Evolutionary conservation across 2,113 vertebrate genomes (phyloP), one percentile per base, ranked within the genome.

Genomic region (Ia io): DNA sequence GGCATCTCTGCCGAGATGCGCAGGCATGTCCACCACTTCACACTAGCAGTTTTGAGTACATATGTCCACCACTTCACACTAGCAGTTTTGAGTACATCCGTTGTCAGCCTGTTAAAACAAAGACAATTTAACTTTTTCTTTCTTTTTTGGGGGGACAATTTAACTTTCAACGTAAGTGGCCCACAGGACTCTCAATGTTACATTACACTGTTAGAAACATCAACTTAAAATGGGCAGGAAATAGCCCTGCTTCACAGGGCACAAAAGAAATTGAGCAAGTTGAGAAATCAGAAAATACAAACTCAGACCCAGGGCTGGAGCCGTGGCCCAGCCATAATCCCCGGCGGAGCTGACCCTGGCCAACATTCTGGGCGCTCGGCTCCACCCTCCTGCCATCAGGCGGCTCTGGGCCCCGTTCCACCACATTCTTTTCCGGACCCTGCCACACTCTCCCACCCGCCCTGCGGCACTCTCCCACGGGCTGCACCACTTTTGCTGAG

Each of bases 291-390:
- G 25, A 51, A 53, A 13, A 71, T 23, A 30, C 13, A 20, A 16
- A 18, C 37, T 6, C 12, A 71, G 37, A 28, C 23, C 37, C 11
- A 6, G 20, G 37, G 2, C 0, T 17, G 28, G 10, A 83, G 6
- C 9, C 9, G 13, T 0, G 11, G 10, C 35, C 17, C 47, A 18
- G 25, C 17, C 37, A 13, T 14, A 14, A 30, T 6, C 4, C 61
- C 25, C 28, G 1, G 25, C 61, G 25, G 61, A 13, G 25, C 61
- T 30, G 61, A 63, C 28, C 28, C 22, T 13, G 61, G 61, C 61
- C 61, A 63, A 13, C 59, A 12, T 30, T 13, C 28, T 14, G 61
- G 61, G 25, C 11, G 61, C 28, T 10, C 5, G 28, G 28, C 61
- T 14, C 28, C 61, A 13, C 61, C 61, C 61, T 12, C 61, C 28